A percentile compares a stretch with the other conserved stretches of the same genome.
These are phyloP conservation scores for Eupithecia dodoneata DNA, from an alignment of 2,888 invertebrate species.

Conservation along the genomic window DNA sequence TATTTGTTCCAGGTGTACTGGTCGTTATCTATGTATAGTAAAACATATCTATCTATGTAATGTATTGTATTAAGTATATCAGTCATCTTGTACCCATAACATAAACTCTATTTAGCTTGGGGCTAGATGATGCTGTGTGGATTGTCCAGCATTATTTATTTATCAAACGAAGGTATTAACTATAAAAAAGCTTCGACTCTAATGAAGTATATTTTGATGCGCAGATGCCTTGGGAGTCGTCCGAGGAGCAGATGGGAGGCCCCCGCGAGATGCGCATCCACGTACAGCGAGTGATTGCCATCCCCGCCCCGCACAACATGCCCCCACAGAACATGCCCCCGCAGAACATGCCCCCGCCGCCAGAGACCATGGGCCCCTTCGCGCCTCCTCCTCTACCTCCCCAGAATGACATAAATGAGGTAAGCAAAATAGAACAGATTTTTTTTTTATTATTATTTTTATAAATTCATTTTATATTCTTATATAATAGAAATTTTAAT, in stretches of 20 bases:
- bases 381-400: constrained; percentile 72
- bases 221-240: constrained; percentile 81
- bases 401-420: constrained; percentile 72
- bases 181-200: not conserved
- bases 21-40: too few species aligned
- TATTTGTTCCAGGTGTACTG: too few species aligned
- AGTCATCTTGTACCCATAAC: too few species aligned
- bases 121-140: too few species aligned
- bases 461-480: too few species aligned
- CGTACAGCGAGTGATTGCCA: constrained; percentile 79
- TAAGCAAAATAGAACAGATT: constrained; percentile 36
- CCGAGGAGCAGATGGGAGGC: constrained; percentile 74
- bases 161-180: not conserved
- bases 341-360: constrained; percentile 41
- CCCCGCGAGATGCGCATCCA: constrained; percentile 81
- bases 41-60: too few species aligned
- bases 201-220: constrained; percentile 34
- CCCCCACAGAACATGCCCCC: constrained; percentile 56
- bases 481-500: too few species aligned
- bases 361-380: constrained; percentile 46
- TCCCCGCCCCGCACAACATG: constrained; percentile 75
- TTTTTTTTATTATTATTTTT: too few species aligned
- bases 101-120: too few species aligned
- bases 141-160: too few species aligned
- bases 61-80: too few species aligned